Evolutionary conservation across 2,888 invertebrate genomes (phyloP).

Genomic region (Steromphala cineraria): DNA sequence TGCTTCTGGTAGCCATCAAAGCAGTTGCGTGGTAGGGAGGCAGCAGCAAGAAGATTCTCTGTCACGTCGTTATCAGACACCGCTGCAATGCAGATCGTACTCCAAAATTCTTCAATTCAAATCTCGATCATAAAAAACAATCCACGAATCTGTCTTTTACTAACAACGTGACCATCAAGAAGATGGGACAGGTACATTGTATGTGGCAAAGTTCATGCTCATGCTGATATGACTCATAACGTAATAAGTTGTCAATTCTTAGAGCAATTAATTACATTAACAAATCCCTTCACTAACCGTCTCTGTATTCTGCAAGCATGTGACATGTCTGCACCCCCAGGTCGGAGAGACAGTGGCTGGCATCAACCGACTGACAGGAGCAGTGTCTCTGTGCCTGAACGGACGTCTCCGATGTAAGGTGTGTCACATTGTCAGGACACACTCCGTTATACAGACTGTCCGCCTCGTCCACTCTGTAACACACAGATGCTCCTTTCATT

Average conservation of each 20-base stretch:
- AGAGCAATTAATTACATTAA: not conserved
- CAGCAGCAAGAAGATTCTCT: not conserved
- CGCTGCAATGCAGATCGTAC: not conserved
- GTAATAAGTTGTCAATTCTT: not conserved
- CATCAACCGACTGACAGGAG: not conserved
- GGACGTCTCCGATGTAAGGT: not conserved
- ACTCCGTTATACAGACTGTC: slow-evolving; percentile 45
- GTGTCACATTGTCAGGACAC: slow-evolving; percentile 29
- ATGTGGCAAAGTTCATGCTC: no score
- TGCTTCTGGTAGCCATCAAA: slow-evolving; percentile 3
- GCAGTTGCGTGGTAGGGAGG: slow-evolving; percentile 26
- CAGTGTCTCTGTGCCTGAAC: not conserved
- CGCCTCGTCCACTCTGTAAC: slow-evolving; percentile 22
- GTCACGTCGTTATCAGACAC: slow-evolving; percentile 27
- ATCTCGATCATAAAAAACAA: no score
- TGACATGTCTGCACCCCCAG: slow-evolving; percentile 22
- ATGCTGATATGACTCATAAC: no score
- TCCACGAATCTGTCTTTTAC: no score
- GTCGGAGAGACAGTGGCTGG: not conserved
- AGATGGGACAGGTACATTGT: no score
- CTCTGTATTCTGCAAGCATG: slow-evolving; percentile 22
- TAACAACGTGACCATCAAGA: no score
- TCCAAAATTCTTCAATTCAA: no score
- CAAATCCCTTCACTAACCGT: slow-evolving; percentile 11
- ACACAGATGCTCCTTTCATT: not conserved